Conservation (phyloP, 2,113 vertebrate genomes). For the Acanthisitta chloris region DNA sequence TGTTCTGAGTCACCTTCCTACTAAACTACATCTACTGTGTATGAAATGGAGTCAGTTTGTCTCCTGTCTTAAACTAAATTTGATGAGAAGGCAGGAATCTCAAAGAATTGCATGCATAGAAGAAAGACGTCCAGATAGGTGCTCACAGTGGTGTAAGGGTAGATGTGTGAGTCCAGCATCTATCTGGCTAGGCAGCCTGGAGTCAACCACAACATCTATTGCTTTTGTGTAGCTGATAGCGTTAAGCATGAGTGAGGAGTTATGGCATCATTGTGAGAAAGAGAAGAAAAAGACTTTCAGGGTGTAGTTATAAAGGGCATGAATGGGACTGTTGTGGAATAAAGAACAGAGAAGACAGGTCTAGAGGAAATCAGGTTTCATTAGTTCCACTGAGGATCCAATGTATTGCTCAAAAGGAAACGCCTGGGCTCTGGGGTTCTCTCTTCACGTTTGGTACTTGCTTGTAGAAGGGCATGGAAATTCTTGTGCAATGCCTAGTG, state of each 20-base stretch:
- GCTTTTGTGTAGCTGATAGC: background rate
- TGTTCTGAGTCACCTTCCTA: background rate
- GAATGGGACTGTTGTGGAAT: background rate
- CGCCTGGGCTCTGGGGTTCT: background rate
- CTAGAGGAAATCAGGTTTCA: background rate
- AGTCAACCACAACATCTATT: background rate
- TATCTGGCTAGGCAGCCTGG: background rate
- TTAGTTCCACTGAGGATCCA: background rate
- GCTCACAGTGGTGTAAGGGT: background rate
- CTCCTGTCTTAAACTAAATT: background rate
- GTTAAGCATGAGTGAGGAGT: background rate
- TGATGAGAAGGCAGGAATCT: background rate
- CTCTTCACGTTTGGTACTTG: background rate
- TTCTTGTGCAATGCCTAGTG: background rate
- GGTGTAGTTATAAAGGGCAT: background rate
- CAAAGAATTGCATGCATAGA: background rate
- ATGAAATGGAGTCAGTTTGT: background rate
- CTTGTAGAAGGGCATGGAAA: background rate
- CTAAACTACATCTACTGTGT: background rate
- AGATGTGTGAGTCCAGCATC: background rate
- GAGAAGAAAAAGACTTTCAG: background rate
- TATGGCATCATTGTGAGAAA: background rate
- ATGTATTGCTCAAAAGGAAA: background rate
- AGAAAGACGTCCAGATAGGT: background rate
- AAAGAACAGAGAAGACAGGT: background rate